Evolutionary conservation across 2,888 invertebrate species (phyloP), one percentile per base, ranked within the genome.

Genomic region (Phoronis australis): DNA sequence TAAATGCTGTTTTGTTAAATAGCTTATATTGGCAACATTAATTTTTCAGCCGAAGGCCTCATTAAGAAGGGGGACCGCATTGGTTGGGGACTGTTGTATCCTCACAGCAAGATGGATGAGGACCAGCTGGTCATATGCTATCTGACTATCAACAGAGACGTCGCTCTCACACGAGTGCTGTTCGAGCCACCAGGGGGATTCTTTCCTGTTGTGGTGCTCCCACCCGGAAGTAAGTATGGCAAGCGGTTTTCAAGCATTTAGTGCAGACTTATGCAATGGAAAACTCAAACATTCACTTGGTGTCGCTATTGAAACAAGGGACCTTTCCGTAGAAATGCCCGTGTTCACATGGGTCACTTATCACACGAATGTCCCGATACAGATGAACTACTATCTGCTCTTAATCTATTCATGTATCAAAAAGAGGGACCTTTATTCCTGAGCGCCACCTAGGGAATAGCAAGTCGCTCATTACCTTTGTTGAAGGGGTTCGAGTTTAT

Each of bases 111-210:
- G 20, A 44, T 47, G 6, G 41, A 55, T 23, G 56, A 64, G 9
- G 62, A 69, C 25, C 62, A 66, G 48, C 60, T 73, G 35, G 65
- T 72, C 40, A 64, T 73, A 39, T 69, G 69, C 45, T 73, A 71
- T 55, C 60, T 73, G 42, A 68, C 70, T 6, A 65, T 71, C 41
- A 69, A 73, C 55, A 60, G 68, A 12, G 62, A 63, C 37, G 65
- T 73, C 20, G 62, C 61, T 18, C 52, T 71, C 35, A 64, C 67
- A 12, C 55, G 71, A 23, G 71, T 71, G 42, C 54, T 71, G 46
- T 68, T 62, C 50, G 66, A 70, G 47, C 73, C 73, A 1, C 65
- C 66, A 2, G 73, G 73, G 18, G 73, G 73, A 15, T 62, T 72
- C 37, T 71, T 64, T 54, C 71, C 71, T 0, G 54, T 66, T 6